Conservation (phyloP, 2,797 vertebrate genomes). For the Sebastes vulpes region DNA sequence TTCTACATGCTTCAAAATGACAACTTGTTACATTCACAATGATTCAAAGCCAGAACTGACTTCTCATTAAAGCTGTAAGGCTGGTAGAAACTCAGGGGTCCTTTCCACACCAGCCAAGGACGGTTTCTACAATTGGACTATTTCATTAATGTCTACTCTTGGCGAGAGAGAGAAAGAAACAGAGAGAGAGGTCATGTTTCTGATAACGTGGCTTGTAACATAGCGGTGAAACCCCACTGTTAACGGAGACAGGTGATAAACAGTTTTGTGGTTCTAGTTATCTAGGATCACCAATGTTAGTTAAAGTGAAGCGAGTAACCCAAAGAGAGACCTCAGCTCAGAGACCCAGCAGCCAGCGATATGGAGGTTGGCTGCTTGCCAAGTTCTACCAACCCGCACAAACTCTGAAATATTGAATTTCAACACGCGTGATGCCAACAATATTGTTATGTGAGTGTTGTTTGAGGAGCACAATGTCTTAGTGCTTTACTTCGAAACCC, state of each 20-base stretch:
- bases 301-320: no score
- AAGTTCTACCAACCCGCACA: not conserved
- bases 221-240: not conserved
- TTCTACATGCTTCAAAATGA: not conserved
- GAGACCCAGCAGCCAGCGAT: no score
- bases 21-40: not conserved
- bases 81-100: not conserved
- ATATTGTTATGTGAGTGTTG: no score
- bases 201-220: no score
- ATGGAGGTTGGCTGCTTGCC: not conserved
- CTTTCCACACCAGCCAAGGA: not conserved
- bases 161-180: no score
- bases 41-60: not conserved
- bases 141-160: conserved; percentile 3
- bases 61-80: conserved; percentile 5
- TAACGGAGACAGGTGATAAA: no score
- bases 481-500: no score
- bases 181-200: no score
- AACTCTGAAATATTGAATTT: not conserved
- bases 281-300: no score
- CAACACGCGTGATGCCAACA: not conserved
- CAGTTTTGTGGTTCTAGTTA: no score
- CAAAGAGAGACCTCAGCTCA: no score
- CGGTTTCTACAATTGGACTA: not conserved
- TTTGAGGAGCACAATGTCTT: no score